Conservation (phyloP, 2,113 vertebrate genomes). For the Dendrocopos noguchii region DNA sequence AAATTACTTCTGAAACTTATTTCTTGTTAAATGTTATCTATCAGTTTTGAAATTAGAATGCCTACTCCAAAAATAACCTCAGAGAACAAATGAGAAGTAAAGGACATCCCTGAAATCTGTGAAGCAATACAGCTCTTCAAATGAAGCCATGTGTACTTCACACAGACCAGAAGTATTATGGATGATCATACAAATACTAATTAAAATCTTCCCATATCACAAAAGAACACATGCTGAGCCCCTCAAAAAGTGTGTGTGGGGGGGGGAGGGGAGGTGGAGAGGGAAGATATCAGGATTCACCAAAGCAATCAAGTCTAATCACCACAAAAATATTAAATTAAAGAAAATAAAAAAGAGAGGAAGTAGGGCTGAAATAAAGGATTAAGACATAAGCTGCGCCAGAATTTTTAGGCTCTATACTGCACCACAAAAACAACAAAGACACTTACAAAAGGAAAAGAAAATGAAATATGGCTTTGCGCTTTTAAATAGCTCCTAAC, state of each 20-base stretch:
- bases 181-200: constrained; percentile 32
- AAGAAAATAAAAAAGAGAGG: neutral
- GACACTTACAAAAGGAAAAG: neutral
- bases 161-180: neutral
- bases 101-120: neutral
- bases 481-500: constrained; percentile 15
- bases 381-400: constrained; percentile 7
- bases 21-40: neutral
- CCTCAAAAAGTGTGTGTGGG: neutral
- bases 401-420: neutral
- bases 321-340: constrained; percentile 29
- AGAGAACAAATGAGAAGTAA: neutral
- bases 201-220: constrained; percentile 60
- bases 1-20: neutral
- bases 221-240: constrained; percentile 37
- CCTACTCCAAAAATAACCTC: constrained; percentile 35
- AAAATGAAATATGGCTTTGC: neutral
- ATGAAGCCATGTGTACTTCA: neutral
- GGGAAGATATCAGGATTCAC: neutral
- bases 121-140: neutral
- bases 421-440: neutral
- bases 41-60: neutral
- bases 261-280: too few species aligned
- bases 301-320: constrained; percentile 40
- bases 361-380: constrained; percentile 21